A percentile compares a stretch with the other conserved stretches of the same genome.
Conservation (phyloP, 2,797 vertebrate genomes). For the Lagodon rhomboides region DNA sequence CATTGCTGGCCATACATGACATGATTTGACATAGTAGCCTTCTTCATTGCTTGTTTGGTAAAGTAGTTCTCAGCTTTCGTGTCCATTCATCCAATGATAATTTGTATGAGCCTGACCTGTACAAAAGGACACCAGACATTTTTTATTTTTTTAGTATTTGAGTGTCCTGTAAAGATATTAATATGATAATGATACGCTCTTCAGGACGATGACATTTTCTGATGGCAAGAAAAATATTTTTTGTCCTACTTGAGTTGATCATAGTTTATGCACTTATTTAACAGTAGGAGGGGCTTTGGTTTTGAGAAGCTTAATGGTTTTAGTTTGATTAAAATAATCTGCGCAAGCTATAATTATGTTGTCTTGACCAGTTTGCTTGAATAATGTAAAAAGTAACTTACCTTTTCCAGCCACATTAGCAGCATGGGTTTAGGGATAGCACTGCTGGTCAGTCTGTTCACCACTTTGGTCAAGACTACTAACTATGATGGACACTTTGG, state of each 20-base stretch:
- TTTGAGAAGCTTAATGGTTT: not conserved
- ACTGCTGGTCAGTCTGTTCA: not conserved
- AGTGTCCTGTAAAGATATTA: not conserved
- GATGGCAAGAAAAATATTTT: not conserved
- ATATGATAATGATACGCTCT: not conserved
- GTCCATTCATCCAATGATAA: not conserved
- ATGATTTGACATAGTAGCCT: not conserved
- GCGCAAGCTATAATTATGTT: not conserved
- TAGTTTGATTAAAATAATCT: not conserved
- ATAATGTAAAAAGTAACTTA: not conserved
- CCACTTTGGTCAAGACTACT: not conserved
- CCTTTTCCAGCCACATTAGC: not conserved
- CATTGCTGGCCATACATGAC: not conserved
- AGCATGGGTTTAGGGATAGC: not conserved
- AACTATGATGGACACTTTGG: not conserved
- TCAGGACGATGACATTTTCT: not conserved
- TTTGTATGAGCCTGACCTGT: slow-evolving; percentile 5
- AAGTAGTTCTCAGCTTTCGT: not conserved
- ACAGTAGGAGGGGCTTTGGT: not conserved
- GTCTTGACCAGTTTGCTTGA: not conserved
- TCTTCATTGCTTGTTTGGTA: slow-evolving; percentile 1
- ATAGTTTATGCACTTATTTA: not conserved
- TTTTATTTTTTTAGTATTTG: too few relatives aligned
- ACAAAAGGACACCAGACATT: not conserved
- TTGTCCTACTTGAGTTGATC: not conserved